These are phyloP conservation scores for Oscheius sp. DNA, from an alignment of 1,140 invertebrate species.

Conservation along the genomic window DNA sequence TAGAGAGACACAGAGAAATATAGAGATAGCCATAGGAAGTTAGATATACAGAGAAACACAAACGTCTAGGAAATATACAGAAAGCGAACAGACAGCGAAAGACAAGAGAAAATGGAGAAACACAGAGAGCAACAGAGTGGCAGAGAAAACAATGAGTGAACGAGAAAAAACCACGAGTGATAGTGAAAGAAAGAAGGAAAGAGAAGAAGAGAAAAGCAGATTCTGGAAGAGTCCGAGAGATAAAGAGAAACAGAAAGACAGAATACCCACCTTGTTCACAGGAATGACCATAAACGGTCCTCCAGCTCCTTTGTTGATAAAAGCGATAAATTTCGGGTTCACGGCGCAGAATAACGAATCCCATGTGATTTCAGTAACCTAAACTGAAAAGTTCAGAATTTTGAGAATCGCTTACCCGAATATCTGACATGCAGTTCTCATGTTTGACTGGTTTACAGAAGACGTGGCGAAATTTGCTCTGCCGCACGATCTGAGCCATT, in stretches of 20 bases:
- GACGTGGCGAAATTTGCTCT: conserved; percentile 96
- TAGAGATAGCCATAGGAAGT: too few relatives aligned
- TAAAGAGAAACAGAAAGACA: not conserved
- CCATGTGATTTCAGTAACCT: conserved; percentile 79
- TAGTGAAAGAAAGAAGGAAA: conserved; percentile 2
- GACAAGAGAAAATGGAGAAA: conserved; percentile 7
- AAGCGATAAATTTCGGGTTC: conserved; percentile 97
- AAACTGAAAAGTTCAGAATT: not conserved
- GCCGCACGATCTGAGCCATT: conserved; percentile 69
- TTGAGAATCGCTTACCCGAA: conserved; percentile 68
- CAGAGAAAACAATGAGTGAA: not conserved
- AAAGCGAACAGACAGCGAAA: not conserved
- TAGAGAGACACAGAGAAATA: too few relatives aligned
- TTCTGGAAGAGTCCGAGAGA: not conserved
- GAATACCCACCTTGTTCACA: conserved; percentile 80
- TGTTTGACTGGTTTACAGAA: conserved; percentile 92
- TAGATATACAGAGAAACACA: too few relatives aligned
- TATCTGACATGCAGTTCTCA: conserved; percentile 98
- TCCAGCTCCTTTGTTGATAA: conserved; percentile 96
- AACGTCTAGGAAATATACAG: too few relatives aligned
- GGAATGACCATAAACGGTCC: conserved; percentile 97
- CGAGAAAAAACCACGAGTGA: conserved; percentile 7
- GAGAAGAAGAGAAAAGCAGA: conserved; percentile 1
- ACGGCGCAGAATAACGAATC: conserved; percentile 97
- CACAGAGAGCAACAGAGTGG: not conserved